phyloP scores from a whole-genome alignment of 2,113 vertebrate genomes.

The Microtus pennsylvanicus region DNA sequence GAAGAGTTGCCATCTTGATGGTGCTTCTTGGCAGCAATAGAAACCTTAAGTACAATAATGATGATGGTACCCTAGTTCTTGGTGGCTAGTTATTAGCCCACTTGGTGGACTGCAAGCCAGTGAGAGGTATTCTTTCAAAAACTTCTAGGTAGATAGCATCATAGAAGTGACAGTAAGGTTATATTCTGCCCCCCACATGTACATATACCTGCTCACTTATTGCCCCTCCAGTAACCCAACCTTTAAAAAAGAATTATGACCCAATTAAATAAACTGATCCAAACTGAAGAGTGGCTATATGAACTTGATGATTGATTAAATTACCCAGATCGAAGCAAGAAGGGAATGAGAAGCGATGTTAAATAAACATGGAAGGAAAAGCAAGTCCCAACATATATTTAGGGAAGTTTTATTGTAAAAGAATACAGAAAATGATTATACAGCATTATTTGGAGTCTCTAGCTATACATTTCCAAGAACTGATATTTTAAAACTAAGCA shows the following conservation, averaged over 20 bases:
- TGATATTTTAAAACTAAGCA: conserved; percentile 37
- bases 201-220: background rate
- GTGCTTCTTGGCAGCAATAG: background rate
- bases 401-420: background rate
- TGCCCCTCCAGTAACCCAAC: background rate
- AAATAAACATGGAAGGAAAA: background rate
- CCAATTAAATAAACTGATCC: background rate
- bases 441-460: background rate
- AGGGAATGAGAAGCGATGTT: background rate
- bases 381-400: background rate
- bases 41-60: background rate
- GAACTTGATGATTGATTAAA: background rate
- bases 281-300: background rate
- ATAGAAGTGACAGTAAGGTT: background rate
- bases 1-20: background rate
- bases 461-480: background rate
- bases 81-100: background rate
- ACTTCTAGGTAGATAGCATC: no score
- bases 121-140: background rate
- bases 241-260: background rate
- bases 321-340: background rate
- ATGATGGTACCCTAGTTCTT: background rate
- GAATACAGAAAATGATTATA: background rate
- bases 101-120: background rate
- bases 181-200: no score